Conservation (phyloP, 2,113 vertebrate species). For the Forbesichthys papilliferus region DNA sequence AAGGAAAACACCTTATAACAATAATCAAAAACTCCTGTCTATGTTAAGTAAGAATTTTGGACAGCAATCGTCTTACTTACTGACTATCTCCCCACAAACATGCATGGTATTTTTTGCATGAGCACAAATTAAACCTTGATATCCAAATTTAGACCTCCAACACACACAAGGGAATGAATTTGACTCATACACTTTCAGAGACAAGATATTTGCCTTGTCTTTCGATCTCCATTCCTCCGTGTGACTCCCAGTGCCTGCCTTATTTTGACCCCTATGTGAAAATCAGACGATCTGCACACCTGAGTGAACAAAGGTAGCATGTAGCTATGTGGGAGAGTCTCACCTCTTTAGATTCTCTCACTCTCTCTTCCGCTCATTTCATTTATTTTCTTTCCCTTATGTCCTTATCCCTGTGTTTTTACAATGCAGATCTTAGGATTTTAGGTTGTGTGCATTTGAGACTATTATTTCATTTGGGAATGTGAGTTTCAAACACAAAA, state of each 20-base stretch:
- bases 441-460: constrained; percentile 28
- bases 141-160: constrained; percentile 53
- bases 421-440: constrained; percentile 54
- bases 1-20: no score
- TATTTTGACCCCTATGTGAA: constrained; percentile 25
- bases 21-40: no score
- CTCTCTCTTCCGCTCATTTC: neutral
- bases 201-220: neutral
- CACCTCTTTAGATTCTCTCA: constrained; percentile 39
- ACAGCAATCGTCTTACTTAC: no score
- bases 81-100: constrained; percentile 34
- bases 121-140: constrained; percentile 25
- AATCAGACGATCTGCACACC: constrained; percentile 63
- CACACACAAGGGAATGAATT: constrained; percentile 26
- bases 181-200: neutral
- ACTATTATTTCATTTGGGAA: constrained; percentile 11
- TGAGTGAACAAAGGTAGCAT: constrained; percentile 61
- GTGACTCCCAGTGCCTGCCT: constrained; percentile 35
- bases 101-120: neutral
- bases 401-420: constrained; percentile 57
- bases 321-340: constrained; percentile 59
- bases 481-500: constrained; percentile 38
- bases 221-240: constrained; percentile 12
- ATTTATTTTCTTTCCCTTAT: neutral
- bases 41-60: no score